Base-by-base conservation (phyloP, 2,888 invertebrate species). In the Diadegma fenestrale region DNA sequence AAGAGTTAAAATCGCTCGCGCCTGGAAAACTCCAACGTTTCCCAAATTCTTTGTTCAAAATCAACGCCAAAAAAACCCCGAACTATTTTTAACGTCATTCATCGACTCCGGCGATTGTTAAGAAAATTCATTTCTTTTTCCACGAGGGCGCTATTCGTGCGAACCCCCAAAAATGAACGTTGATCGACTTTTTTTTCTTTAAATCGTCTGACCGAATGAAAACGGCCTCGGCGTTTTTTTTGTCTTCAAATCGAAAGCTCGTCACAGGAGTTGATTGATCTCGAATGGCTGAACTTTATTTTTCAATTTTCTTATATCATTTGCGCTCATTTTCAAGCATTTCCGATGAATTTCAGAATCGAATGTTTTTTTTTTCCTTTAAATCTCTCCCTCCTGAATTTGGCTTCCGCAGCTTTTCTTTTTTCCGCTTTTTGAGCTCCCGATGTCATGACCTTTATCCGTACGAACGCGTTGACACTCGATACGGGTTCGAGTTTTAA, bases 401-500 rank as follows among this genome's bases (percentile, higher is more conserved):
- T 63, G 51, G 51, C 83, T 26, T 81, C 83, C 78, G 71, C 84
- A 84, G 85, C 85, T 88, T 85, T 86, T 84, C 82, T 86, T 77
- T n/a, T 64, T 22, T 41, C 64, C 85, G 88, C 80, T 88, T 86
- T 88, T 88, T 86, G 85, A 58, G 22, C 19, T 30, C 71, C 33
- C 69, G 17, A 17, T 22, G 17, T 72, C 72, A 84, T 81, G 85
- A 86, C 86, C 84, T 87, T 88, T 86, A 87, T 86, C 85, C 86
- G 71, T 64, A 68, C 37, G 69, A 84, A 88, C 82, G 82, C 87
- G 80, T 85, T 90, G 91, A 92, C 90, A 92, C 90, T 90, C 92
- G 92, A 92, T 91, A 91, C 89, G 87, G 58, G 48, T 37, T 58
- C 61, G 80, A 61, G 30, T 77, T 79, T 54, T 84, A 45, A 66